These are phyloP conservation scores for Anaspis maculata DNA, from an alignment of 2,888 invertebrate genomes.

Conservation along the genomic window DNA sequence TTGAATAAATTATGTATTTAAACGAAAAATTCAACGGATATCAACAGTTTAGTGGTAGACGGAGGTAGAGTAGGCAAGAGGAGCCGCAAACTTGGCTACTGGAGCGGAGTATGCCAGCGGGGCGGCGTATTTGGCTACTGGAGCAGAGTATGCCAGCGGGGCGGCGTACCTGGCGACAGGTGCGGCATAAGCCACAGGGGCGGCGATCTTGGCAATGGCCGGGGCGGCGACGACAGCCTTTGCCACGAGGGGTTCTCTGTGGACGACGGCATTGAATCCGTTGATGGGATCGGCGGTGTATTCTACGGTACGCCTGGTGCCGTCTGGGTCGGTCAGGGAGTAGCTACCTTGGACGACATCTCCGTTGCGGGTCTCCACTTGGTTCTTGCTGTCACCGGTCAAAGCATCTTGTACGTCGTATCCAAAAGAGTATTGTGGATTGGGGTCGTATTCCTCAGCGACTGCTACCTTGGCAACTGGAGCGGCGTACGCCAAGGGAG, in stretches of 20 bases:
- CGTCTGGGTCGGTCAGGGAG: conserved; percentile 52
- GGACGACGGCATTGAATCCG: conserved; percentile 51
- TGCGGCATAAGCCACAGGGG: conserved; percentile 16
- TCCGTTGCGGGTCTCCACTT: conserved; percentile 56
- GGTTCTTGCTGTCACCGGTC: conserved; percentile 50
- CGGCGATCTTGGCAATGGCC: conserved; percentile 17
- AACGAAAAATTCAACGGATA: too few relatives aligned
- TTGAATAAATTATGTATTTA: too few relatives aligned
- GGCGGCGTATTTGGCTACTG: conserved; percentile 21
- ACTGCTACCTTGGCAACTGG: conserved; percentile 20
- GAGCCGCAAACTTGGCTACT: conserved; percentile 14
- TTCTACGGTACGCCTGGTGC: conserved; percentile 50
- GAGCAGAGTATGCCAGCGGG: conserved; percentile 15
- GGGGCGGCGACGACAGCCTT: conserved; percentile 21
- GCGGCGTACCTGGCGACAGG: conserved; percentile 22
- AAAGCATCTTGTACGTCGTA: conserved; percentile 43
- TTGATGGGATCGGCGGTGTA: conserved; percentile 34
- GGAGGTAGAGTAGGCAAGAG: too few relatives aligned
- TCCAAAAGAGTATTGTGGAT: conserved; percentile 47
- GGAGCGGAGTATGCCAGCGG: conserved; percentile 18
- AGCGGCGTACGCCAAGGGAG: conserved; percentile 13
- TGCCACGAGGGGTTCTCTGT: conserved; percentile 43
- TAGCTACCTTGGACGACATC: conserved; percentile 54
- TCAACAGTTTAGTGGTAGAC: conserved; percentile 12
- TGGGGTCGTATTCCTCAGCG: conserved; percentile 27